Conservation (phyloP, 2,113 vertebrate species). For the Gambusia affinis region DNA sequence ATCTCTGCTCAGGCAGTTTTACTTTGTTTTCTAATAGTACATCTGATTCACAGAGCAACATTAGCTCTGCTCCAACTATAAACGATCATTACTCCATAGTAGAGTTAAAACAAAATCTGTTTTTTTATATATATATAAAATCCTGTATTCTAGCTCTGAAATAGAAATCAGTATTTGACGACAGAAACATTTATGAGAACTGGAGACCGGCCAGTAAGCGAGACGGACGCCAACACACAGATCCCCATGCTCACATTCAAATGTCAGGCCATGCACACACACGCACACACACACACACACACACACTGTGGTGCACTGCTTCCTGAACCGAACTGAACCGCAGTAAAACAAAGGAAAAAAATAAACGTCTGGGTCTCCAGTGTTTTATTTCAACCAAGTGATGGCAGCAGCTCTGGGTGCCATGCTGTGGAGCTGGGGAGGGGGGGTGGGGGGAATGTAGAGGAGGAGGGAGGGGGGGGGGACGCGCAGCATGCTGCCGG, state of each 20-base stretch:
- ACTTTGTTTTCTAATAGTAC: no score
- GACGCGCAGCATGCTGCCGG: constrained; percentile 65
- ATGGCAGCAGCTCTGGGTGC: constrained; percentile 18
- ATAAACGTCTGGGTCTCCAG: constrained; percentile 1
- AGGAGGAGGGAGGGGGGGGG: constrained; percentile 3
- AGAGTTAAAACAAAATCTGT: no score
- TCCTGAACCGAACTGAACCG: constrained; percentile 18
- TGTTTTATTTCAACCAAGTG: constrained; percentile 7
- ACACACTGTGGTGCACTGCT: constrained; percentile 29
- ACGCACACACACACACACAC: constrained; percentile 31
- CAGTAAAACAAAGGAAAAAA: background rate
- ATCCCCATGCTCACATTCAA: constrained; percentile 50
- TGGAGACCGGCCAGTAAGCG: background rate
- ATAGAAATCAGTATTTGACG: background rate
- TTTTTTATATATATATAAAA: background rate
- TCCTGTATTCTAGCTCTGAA: background rate
- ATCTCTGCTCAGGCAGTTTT: no score
- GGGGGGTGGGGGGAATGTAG: no score
- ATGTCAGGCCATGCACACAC: constrained; percentile 59
- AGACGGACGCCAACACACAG: constrained; percentile 24
- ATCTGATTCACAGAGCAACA: no score
- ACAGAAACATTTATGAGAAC: background rate
- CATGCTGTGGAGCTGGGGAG: constrained; percentile 53
- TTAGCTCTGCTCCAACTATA: no score
- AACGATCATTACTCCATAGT: no score